Conservation (phyloP, 2,113 vertebrate genomes). For the Hippocampus abdominalis region DNA sequence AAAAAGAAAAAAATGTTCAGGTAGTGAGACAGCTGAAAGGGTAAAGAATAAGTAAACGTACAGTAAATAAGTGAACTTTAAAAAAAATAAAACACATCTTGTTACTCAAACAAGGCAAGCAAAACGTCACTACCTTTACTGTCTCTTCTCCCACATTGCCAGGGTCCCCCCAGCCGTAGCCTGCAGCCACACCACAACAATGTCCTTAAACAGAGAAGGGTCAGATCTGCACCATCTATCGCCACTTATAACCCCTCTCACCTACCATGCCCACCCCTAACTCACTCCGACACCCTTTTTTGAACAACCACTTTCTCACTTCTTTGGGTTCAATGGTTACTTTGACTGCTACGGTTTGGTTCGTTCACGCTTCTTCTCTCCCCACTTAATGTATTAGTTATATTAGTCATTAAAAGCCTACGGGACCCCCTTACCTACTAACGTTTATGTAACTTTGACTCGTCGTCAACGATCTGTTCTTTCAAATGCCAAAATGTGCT, state of each 20-base stretch:
- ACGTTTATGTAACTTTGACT: not conserved
- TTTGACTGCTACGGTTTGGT: not conserved
- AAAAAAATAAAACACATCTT: conserved; percentile 43
- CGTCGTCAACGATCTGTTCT: not conserved
- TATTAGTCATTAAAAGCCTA: not conserved
- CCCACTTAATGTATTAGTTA: conserved; percentile 1
- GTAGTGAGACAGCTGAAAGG: conserved; percentile 28
- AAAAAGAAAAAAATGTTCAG: conserved; percentile 14
- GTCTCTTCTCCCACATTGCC: conserved; percentile 65
- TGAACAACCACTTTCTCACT: too few species aligned
- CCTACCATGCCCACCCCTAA: conserved; percentile 10
- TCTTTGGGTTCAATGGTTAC: not conserved
- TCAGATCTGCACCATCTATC: conserved; percentile 65
- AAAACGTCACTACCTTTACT: conserved; percentile 70
- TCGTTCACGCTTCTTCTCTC: conserved; percentile 21
- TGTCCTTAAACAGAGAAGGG: conserved; percentile 71
- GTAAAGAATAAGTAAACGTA: conserved; percentile 12
- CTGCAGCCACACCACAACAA: conserved; percentile 71
- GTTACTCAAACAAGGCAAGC: conserved; percentile 70
- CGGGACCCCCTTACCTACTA: not conserved
- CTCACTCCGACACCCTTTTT: not conserved
- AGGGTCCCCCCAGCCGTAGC: conserved; percentile 60
- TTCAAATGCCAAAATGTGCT: conserved; percentile 14
- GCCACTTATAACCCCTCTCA: conserved; percentile 40
- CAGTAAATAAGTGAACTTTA: conserved; percentile 20